Evolutionary conservation across 2,797 vertebrate genomes (phyloP).

Genomic region (Enteromius mattozi): DNA sequence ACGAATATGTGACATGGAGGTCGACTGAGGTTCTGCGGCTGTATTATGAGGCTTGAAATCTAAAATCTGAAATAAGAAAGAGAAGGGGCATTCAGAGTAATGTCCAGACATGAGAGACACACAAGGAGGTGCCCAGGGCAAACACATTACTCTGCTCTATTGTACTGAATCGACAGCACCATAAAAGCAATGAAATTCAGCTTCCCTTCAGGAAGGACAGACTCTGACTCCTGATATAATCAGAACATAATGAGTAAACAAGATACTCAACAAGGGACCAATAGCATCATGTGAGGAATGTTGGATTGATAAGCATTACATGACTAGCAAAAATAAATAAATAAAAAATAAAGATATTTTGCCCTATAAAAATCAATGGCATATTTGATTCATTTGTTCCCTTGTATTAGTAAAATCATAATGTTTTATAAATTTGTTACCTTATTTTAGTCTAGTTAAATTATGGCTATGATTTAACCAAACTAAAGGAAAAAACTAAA

Average conservation of each 20-base stretch:
- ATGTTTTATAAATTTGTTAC: neutral
- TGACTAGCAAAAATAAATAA: neutral
- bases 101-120: neutral
- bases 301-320: neutral
- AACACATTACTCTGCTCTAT: slow-evolving; percentile 20
- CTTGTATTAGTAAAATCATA: too few species aligned
- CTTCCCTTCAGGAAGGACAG: neutral
- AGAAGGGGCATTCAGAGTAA: neutral
- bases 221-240: neutral
- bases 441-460: neutral
- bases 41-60: neutral
- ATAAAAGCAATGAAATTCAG: neutral
- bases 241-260: neutral
- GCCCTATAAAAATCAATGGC: too few species aligned
- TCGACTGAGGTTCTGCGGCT: neutral
- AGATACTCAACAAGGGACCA: neutral
- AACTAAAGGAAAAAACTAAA: too few species aligned
- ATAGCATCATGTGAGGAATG: neutral
- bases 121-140: neutral
- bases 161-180: slow-evolving; percentile 9
- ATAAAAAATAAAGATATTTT: neutral
- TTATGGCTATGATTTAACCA: neutral
- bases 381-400: too few species aligned
- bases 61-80: neutral
- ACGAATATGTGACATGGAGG: neutral